phyloP scores from a whole-genome alignment of 2,888 invertebrate species.

The Cylindroiulus punctatus region DNA sequence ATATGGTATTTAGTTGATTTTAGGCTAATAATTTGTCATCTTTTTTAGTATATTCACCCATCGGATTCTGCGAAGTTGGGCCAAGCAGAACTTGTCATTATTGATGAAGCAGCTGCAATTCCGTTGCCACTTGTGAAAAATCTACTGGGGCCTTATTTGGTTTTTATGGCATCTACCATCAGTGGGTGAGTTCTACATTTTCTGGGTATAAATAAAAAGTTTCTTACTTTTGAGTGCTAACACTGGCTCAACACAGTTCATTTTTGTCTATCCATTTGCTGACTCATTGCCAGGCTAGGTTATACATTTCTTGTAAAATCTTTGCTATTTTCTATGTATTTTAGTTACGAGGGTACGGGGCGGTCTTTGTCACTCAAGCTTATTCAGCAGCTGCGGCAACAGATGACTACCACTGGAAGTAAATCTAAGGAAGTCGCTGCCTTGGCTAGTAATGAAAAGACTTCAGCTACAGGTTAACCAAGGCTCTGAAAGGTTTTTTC shows the following conservation, averaged over 20 bases:
- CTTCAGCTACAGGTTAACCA: constrained; percentile 2
- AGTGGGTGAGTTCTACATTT: constrained; percentile 74
- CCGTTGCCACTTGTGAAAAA: constrained; percentile 91
- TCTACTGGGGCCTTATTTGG: constrained; percentile 89
- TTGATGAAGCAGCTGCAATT: constrained; percentile 99
- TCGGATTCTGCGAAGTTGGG: constrained; percentile 86
- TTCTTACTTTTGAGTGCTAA: too few species aligned
- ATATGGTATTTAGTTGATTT: too few species aligned
- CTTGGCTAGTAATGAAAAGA: constrained; percentile 7
- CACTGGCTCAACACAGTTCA: too few species aligned
- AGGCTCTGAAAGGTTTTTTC: too few species aligned
- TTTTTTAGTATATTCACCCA: constrained; percentile 88
- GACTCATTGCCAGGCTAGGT: too few species aligned
- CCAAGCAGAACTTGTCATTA: constrained; percentile 93
- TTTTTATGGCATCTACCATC: constrained; percentile 95
- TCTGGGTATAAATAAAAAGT: background rate
- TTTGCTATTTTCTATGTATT: constrained; percentile 52
- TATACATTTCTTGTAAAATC: background rate
- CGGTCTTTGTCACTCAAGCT: constrained; percentile 94
- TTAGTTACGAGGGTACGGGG: constrained; percentile 94
- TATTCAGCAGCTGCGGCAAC: constrained; percentile 83
- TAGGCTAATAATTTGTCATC: constrained; percentile 9
- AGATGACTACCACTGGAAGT: constrained; percentile 70
- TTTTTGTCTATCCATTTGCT: too few species aligned
- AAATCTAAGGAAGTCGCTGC: constrained; percentile 65